These are phyloP conservation scores for Nemotelus pantherinus DNA, from an alignment of 2,888 invertebrate genomes.

Conservation along the genomic window DNA sequence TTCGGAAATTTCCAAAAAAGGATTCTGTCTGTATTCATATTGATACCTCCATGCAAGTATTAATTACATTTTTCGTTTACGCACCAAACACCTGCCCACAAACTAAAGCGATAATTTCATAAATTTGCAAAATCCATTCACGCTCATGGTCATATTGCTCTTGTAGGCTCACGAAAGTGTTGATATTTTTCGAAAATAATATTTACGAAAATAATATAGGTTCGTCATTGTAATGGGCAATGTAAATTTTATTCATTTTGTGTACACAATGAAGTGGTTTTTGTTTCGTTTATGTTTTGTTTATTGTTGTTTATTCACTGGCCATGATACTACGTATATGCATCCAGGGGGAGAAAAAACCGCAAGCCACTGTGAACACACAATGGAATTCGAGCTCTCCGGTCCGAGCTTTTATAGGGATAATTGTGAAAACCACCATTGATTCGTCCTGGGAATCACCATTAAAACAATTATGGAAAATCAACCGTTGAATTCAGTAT, in stretches of 20 bases:
- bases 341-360: slow-evolving; percentile 20
- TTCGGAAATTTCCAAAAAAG: background rate
- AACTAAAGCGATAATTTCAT: slow-evolving; percentile 32
- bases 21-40: slow-evolving; percentile 22
- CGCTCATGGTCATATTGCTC: background rate
- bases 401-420: background rate
- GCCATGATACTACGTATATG: background rate
- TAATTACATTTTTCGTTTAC: too few relatives aligned
- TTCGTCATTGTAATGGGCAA: slow-evolving; percentile 28
- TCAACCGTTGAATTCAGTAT: slow-evolving; percentile 59
- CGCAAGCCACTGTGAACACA: slow-evolving; percentile 28
- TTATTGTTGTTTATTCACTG: background rate
- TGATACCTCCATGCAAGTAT: background rate
- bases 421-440: slow-evolving; percentile 23
- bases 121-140: slow-evolving; percentile 6
- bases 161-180: background rate
- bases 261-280: slow-evolving; percentile 13
- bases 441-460: slow-evolving; percentile 56
- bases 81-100: background rate
- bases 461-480: slow-evolving; percentile 64
- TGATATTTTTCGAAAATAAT: background rate
- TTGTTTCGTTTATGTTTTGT: slow-evolving; percentile 13
- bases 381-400: background rate
- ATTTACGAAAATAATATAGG: slow-evolving; percentile 13
- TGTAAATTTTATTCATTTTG: slow-evolving; percentile 24